Evolutionary conservation across 64 coral and sea anemone species (phyloP).

Genomic region (Montipora foliosa): DNA sequence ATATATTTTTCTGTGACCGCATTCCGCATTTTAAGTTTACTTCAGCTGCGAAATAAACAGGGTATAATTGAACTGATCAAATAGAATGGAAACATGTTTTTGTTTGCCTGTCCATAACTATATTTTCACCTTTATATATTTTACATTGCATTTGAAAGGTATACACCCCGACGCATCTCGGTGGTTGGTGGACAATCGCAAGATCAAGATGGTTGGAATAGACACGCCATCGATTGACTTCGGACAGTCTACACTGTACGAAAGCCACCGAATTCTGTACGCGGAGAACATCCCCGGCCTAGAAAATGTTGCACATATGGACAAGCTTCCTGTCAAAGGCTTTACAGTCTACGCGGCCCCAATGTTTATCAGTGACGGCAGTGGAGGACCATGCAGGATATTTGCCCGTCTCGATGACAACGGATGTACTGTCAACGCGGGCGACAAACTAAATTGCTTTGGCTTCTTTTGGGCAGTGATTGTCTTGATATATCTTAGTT

Average conservation of each 20-base stretch:
- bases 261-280: conserved; percentile 53
- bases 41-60: too few species aligned
- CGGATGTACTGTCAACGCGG: neutral
- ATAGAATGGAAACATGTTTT: too few species aligned
- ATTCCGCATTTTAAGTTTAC: too few species aligned
- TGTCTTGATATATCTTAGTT: too few species aligned
- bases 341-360: conserved; percentile 75
- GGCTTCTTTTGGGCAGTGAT: neutral
- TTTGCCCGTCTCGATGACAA: conserved; percentile 60
- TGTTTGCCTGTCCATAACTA: too few species aligned
- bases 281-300: conserved; percentile 67
- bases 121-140: neutral
- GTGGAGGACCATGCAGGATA: conserved; percentile 66
- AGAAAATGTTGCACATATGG: conserved; percentile 83
- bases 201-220: conserved; percentile 66
- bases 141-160: neutral
- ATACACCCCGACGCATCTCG: conserved; percentile 56
- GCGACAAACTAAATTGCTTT: neutral
- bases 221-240: conserved; percentile 74
- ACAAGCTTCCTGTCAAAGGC: conserved; percentile 69
- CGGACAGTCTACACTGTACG: conserved; percentile 48
- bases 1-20: too few species aligned
- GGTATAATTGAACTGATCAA: too few species aligned
- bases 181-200: conserved; percentile 65
- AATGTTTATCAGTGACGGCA: conserved; percentile 69